phyloP scores from a whole-genome alignment of 2,797 vertebrate genomes.

The Ispidina picta region DNA sequence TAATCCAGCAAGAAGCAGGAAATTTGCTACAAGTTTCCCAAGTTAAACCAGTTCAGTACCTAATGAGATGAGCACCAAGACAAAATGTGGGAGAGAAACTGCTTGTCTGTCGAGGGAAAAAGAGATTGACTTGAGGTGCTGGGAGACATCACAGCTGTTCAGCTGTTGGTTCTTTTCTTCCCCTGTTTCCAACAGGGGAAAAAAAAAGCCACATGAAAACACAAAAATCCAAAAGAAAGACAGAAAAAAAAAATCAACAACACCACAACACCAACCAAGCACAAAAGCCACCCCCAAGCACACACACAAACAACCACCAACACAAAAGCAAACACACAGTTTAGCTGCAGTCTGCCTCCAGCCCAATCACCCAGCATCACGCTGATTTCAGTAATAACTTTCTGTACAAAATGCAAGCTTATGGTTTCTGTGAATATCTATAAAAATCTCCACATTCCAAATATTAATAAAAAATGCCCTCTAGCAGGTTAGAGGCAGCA shows the following conservation, averaged over 20 bases:
- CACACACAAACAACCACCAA: no score
- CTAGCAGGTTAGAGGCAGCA: neutral
- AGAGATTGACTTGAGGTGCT: neutral
- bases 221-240: accelerated
- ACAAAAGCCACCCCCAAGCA: no score
- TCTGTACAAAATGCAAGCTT: neutral
- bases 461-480: neutral
- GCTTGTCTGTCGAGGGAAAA: neutral
- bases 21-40: neutral
- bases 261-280: no score
- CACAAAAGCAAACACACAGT: neutral
- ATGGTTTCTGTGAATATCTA: neutral
- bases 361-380: neutral
- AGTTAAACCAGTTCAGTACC: neutral
- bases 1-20: neutral
- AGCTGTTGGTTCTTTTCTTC: neutral
- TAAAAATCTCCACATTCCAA: neutral
- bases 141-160: neutral
- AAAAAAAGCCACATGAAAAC: no score
- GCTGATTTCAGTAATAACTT: neutral
- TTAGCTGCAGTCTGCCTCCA: neutral
- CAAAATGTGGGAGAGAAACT: neutral
- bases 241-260: no score
- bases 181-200: neutral
- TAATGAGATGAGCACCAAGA: neutral